These are phyloP conservation scores for Gopherus evgoodei DNA, from an alignment of 2,113 vertebrate species.

Conservation along the genomic window DNA sequence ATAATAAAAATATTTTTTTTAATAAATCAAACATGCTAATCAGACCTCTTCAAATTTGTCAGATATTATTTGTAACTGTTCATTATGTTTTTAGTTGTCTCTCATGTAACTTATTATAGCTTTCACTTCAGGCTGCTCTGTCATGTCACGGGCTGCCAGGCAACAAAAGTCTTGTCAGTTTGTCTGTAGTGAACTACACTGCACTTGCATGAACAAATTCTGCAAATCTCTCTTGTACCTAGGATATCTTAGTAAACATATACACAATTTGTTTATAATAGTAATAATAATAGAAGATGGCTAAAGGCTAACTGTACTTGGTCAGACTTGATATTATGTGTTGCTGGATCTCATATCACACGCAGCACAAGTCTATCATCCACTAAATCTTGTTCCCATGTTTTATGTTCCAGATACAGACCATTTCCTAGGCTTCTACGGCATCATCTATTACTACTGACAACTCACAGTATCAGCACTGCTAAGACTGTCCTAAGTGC, in stretches of 20 bases:
- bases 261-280: neutral
- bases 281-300: neutral
- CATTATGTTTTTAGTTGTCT: neutral
- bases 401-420: neutral
- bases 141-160: neutral
- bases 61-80: neutral
- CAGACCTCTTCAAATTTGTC: neutral
- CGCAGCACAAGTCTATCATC: neutral
- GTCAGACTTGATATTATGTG: neutral
- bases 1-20: neutral
- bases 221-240: neutral
- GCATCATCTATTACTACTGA: neutral
- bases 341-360: neutral
- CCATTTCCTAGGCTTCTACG: neutral
- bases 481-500: neutral
- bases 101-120: neutral
- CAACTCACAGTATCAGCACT: accelerated
- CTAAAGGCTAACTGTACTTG: neutral
- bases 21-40: neutral
- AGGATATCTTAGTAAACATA: neutral
- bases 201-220: neutral
- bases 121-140: neutral
- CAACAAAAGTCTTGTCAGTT: neutral
- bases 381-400: neutral
- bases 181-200: neutral